These are phyloP conservation scores for Schizothorax lantsangensis DNA, from an alignment of 2,797 vertebrate genomes.

Conservation along the genomic window DNA sequence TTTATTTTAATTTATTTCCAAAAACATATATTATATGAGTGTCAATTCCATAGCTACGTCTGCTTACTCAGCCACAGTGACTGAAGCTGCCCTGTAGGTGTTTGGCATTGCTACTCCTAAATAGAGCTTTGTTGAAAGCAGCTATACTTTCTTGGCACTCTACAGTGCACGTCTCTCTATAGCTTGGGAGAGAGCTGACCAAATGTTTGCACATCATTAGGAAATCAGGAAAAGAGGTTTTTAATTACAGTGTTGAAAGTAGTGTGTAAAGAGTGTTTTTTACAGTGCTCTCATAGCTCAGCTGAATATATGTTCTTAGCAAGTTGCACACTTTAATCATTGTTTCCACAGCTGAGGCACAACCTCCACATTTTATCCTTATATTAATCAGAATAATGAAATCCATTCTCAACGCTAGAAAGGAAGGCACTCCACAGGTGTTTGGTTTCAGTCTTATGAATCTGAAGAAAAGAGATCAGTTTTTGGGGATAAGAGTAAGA, in stretches of 20 bases:
- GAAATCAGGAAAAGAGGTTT: constrained; percentile 45
- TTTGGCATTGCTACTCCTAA: constrained; percentile 9
- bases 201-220: constrained; percentile 43
- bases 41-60: neutral
- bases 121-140: neutral
- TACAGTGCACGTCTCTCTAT: neutral
- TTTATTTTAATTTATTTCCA: neutral
- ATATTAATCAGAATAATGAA: constrained; percentile 30
- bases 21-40: neutral
- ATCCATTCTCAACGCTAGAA: neutral
- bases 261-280: constrained; percentile 10
- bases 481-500: neutral
- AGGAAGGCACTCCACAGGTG: neutral
- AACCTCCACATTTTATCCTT: neutral
- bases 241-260: constrained; percentile 43
- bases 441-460: neutral
- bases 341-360: constrained; percentile 52
- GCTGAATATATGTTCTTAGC: constrained; percentile 17
- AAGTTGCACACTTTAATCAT: constrained; percentile 29
- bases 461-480: neutral
- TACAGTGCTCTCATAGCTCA: neutral
- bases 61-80: neutral
- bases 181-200: constrained; percentile 1
- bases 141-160: constrained; percentile 21
- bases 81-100: neutral